A percentile compares a stretch with the other conserved stretches of the same genome.
Conservation (phyloP, 2,113 vertebrate species). For the Cyanoderma ruficeps region DNA sequence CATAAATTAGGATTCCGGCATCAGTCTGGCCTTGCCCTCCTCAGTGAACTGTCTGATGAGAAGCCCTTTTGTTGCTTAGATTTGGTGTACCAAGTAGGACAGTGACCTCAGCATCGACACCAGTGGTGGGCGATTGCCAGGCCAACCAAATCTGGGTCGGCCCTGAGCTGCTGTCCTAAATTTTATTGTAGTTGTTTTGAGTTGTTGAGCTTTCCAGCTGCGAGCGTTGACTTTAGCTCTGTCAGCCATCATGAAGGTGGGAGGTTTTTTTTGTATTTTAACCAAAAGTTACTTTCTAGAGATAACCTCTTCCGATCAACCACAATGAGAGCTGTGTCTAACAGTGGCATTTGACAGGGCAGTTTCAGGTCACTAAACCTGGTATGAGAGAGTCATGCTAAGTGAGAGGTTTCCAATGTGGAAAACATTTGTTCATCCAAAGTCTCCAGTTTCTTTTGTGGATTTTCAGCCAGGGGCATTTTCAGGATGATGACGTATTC, state of each 20-base stretch:
- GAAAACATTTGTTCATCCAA: not conserved
- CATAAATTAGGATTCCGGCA: not conserved
- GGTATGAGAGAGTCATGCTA: not conserved
- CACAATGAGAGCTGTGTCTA: not conserved
- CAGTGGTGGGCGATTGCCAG: rapidly evolving
- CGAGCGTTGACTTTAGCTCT: not conserved
- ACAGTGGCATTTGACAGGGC: not conserved
- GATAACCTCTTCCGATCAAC: not conserved
- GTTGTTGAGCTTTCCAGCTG: not conserved
- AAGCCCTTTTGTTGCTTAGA: slow-evolving; percentile 14
- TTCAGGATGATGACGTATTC: not conserved
- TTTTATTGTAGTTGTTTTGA: not conserved
- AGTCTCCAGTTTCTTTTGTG: not conserved
- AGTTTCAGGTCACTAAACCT: not conserved
- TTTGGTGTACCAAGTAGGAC: not conserved
- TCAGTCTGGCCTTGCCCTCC: slow-evolving; percentile 7
- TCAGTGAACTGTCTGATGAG: not conserved
- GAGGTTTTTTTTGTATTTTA: not conserved
- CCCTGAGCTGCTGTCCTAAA: not conserved
- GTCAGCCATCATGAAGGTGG: not conserved
- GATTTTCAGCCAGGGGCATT: not conserved
- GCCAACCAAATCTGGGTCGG: not conserved
- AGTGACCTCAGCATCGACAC: not conserved
- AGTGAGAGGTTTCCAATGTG: not conserved
- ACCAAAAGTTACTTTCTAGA: not conserved